phyloP scores from a whole-genome alignment of 2,113 vertebrate genomes.

The Cavia aperea region DNA sequence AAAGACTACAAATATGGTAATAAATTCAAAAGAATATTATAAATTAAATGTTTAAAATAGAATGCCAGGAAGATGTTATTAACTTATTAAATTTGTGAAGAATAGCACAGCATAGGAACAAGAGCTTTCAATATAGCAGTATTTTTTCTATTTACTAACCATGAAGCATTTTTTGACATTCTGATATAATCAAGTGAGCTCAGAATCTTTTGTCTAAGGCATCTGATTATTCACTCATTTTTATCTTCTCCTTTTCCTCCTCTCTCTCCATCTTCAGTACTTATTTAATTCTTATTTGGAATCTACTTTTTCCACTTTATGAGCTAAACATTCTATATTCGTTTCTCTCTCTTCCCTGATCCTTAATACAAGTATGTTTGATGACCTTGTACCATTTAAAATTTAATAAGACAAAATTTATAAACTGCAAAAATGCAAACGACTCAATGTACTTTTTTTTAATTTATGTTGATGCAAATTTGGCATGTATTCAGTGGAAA shows the following conservation, averaged over 20 bases:
- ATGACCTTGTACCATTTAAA: neutral
- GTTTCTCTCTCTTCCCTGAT: neutral
- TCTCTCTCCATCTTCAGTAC: neutral
- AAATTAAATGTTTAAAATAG: conserved; percentile 39
- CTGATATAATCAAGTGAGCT: neutral
- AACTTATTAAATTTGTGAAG: conserved; percentile 50
- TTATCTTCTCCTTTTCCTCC: neutral
- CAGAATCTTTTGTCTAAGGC: neutral
- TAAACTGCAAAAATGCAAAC: neutral
- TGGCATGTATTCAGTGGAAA: neutral
- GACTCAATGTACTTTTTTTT: no score
- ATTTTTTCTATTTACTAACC: neutral
- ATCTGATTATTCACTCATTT: neutral
- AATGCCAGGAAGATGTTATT: conserved; percentile 33
- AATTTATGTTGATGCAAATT: neutral
- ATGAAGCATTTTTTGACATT: neutral
- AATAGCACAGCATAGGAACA: neutral
- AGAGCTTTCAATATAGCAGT: neutral
- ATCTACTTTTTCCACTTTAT: neutral
- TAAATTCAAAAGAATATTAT: conserved; percentile 54
- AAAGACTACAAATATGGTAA: conserved; percentile 48
- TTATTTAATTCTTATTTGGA: neutral
- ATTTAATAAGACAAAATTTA: neutral
- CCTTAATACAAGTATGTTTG: neutral
- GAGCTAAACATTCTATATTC: neutral